These are phyloP conservation scores for Aegithalos caudatus DNA, from an alignment of 2,113 vertebrate genomes.

Conservation along the genomic window DNA sequence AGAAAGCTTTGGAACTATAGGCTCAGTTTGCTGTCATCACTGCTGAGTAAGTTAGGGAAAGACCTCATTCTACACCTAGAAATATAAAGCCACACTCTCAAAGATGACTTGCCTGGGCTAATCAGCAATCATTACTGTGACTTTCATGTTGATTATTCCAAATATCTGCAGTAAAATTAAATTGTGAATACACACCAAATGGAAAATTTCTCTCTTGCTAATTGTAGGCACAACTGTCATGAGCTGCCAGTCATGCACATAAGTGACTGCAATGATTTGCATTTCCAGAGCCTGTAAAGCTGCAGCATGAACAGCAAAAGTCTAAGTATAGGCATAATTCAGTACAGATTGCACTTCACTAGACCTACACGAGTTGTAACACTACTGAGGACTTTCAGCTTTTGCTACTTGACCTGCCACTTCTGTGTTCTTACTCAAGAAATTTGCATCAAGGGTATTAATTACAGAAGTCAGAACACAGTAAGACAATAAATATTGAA, in stretches of 20 bases:
- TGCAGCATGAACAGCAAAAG: slow-evolving; percentile 5
- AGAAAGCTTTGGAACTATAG: not conserved
- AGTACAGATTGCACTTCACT: not conserved
- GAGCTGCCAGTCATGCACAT: not conserved
- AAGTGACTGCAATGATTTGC: not conserved
- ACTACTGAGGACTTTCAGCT: not conserved
- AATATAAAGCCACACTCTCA: not conserved
- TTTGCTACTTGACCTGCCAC: not conserved
- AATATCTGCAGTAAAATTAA: not conserved
- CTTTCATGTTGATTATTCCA: not conserved
- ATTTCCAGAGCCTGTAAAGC: not conserved
- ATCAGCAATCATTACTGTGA: rapidly evolving
- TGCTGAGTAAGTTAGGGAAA: not conserved
- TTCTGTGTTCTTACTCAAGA: not conserved
- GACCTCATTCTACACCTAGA: not conserved
- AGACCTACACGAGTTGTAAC: not conserved
- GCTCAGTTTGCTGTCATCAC: not conserved
- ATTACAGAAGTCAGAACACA: slow-evolving; percentile 51
- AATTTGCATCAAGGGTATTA: slow-evolving; percentile 35
- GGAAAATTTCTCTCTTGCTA: not conserved
- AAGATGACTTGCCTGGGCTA: not conserved
- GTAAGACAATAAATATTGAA: not conserved
- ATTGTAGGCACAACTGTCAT: not conserved
- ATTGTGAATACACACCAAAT: not conserved
- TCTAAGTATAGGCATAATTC: not conserved